A percentile compares a stretch with the other conserved stretches of the same genome.
Evolutionary conservation across 2,113 vertebrate species (phyloP).

Genomic region (Dipodomys stephensi): DNA sequence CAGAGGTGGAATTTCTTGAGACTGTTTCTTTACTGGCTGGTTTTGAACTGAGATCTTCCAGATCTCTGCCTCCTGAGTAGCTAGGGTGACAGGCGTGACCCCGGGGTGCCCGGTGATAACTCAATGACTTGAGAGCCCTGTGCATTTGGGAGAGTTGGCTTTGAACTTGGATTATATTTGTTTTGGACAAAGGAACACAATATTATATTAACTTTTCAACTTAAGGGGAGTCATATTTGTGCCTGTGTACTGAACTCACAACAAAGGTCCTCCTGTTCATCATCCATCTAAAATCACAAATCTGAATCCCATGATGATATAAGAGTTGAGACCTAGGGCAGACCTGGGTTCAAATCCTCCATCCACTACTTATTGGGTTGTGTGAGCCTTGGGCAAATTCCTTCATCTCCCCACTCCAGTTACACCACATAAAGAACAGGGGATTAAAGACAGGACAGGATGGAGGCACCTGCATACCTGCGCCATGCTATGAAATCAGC

Average conservation of each 20-base stretch:
- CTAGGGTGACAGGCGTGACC: no score
- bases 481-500: no score
- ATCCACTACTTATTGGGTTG: background rate
- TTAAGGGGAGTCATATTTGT: background rate
- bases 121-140: background rate
- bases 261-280: background rate
- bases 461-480: no score
- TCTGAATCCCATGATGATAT: background rate
- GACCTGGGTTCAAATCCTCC: background rate
- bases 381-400: background rate
- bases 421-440: background rate
- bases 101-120: background rate
- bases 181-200: background rate
- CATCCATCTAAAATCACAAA: background rate
- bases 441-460: background rate
- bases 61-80: no score
- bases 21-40: no score
- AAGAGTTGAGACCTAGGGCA: background rate
- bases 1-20: no score
- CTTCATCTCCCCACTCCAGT: background rate
- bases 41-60: no score
- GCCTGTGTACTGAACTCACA: background rate
- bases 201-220: background rate
- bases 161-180: constrained; percentile 26
- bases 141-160: background rate